Conservation (phyloP, 2,797 vertebrate species). For the Hypotaenidia okinawae region DNA sequence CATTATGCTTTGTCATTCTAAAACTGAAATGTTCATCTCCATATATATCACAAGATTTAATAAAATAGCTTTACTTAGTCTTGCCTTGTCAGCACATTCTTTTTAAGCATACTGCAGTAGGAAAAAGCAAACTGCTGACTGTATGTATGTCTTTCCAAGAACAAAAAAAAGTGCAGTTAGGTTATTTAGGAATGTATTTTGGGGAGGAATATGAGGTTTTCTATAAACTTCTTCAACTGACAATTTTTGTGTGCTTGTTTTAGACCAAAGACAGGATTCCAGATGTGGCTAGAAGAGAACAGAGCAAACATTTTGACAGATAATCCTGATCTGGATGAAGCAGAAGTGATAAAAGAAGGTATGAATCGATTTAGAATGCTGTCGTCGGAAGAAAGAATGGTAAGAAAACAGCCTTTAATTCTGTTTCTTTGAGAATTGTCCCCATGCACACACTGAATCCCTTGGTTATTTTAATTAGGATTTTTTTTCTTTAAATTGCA, state of each 20-base stretch:
- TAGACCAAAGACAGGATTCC: slow-evolving; percentile 94
- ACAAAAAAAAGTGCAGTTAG: background rate
- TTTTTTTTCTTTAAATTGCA: background rate
- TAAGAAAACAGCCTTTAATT: slow-evolving; percentile 35
- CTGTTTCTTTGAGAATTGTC: background rate
- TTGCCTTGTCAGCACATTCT: slow-evolving; percentile 33
- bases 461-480: background rate
- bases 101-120: background rate
- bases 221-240: background rate
- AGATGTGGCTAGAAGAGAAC: slow-evolving; percentile 94
- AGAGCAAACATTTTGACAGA: slow-evolving; percentile 86
- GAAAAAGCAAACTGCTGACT: background rate
- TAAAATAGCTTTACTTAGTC: slow-evolving; percentile 14
- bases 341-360: slow-evolving; percentile 94
- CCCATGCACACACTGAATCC: background rate
- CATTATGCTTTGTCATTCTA: slow-evolving; percentile 20
- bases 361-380: slow-evolving; percentile 89
- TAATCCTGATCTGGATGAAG: slow-evolving; percentile 87
- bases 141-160: background rate
- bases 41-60: background rate
- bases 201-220: background rate
- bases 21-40: slow-evolving; percentile 19
- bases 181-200: background rate
- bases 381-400: slow-evolving; percentile 85
- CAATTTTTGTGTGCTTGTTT: slow-evolving; percentile 11